Conservation (phyloP, 2,888 invertebrate species). For the Schizaphis graminum region DNA sequence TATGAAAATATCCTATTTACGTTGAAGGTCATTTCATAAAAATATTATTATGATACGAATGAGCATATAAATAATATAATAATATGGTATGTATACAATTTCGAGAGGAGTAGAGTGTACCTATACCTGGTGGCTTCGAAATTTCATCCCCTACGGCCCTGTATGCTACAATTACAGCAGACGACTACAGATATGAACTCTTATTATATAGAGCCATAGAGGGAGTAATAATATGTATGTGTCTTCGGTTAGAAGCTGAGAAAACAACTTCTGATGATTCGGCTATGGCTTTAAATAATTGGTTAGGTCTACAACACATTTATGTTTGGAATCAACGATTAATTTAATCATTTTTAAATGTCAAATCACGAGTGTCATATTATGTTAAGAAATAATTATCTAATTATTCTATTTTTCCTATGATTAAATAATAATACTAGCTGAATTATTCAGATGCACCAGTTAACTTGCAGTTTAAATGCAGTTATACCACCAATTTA, state of each 20-base stretch:
- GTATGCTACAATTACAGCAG: neutral
- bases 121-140: neutral
- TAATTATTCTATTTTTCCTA: neutral
- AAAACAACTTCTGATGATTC: neutral
- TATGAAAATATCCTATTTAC: neutral
- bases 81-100: neutral
- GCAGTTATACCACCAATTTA: no score
- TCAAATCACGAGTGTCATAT: neutral
- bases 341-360: neutral
- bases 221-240: constrained; percentile 8
- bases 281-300: neutral
- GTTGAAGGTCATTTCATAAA: neutral
- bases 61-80: neutral
- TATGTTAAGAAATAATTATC: neutral
- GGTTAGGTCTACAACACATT: neutral
- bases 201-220: neutral
- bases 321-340: neutral
- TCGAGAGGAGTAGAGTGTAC: neutral
- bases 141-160: neutral
- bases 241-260: neutral
- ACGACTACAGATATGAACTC: neutral
- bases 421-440: neutral
- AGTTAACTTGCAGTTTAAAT: no score
- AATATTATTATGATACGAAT: neutral
- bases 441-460: no score